phyloP scores from a whole-genome alignment of 2,888 invertebrate genomes.

The Furcula furcula region DNA sequence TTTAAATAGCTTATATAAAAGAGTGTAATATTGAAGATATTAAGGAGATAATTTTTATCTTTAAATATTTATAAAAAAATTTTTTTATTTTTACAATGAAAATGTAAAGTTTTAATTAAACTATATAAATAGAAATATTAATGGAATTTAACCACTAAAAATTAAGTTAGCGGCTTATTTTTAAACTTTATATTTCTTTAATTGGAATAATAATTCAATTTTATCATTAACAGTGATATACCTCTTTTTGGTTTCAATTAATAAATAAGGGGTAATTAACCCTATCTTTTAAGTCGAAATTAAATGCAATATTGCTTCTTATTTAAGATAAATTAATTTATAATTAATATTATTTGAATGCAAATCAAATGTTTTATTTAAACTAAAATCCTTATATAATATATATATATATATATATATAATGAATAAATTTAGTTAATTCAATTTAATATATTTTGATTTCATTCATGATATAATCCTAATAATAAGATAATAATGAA shows the following conservation, averaged over 20 bases:
- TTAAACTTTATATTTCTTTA: constrained; percentile 77
- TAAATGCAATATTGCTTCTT: constrained; percentile 78
- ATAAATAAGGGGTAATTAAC: constrained; percentile 72
- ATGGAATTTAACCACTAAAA: constrained; percentile 74
- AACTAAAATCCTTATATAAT: constrained; percentile 57
- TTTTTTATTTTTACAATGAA: constrained; percentile 83
- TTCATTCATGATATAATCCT: constrained; percentile 64
- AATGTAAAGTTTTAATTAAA: constrained; percentile 85
- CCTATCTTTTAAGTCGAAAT: constrained; percentile 72
- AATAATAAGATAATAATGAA: constrained; percentile 80
- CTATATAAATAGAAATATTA: constrained; percentile 83
- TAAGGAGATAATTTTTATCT: constrained; percentile 51
- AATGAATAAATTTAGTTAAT: constrained; percentile 37
- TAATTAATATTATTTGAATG: constrained; percentile 60
- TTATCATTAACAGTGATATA: constrained; percentile 85
- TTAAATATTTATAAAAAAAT: constrained; percentile 53
- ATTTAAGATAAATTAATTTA: constrained; percentile 71
- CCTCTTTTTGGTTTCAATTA: constrained; percentile 84
- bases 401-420: constrained; percentile 7
- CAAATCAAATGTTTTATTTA: constrained; percentile 65
- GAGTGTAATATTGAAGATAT: constrained; percentile 69
- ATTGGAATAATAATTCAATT: constrained; percentile 80
- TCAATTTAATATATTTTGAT: constrained; percentile 69
- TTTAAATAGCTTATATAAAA: constrained; percentile 60
- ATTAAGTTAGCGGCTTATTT: constrained; percentile 85